These are phyloP conservation scores for Ormyrus nitidulus DNA, from an alignment of 2,888 invertebrate species.

Conservation along the genomic window DNA sequence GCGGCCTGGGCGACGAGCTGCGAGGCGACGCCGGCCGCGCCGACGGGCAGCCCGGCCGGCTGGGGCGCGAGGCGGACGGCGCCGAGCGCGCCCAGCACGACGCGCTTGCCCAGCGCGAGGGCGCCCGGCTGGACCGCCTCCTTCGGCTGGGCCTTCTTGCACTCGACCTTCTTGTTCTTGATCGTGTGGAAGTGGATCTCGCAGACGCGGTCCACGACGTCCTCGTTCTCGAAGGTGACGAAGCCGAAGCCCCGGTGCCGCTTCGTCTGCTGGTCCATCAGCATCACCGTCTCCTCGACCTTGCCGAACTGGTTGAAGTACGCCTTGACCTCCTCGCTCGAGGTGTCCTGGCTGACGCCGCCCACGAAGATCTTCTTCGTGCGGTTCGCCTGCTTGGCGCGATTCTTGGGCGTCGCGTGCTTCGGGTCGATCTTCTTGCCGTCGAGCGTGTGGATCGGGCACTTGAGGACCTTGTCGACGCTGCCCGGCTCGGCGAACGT, in stretches of 20 bases:
- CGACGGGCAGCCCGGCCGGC: constrained; percentile 78
- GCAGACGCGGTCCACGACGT: constrained; percentile 94
- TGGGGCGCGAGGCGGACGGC: constrained; percentile 80
- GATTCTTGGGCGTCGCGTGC: constrained; percentile 93
- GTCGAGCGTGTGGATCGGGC: constrained; percentile 92
- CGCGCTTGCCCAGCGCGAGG: constrained; percentile 82
- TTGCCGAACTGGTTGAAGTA: constrained; percentile 94
- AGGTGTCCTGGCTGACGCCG: constrained; percentile 93
- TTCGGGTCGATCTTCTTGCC: constrained; percentile 96
- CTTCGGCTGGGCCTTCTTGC: constrained; percentile 94
- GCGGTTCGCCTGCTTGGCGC: constrained; percentile 89
- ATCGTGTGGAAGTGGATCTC: constrained; percentile 95
- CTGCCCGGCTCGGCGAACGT: constrained; percentile 94
- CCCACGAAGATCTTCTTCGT: constrained; percentile 96
- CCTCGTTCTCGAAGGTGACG: constrained; percentile 93
- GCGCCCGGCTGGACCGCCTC: constrained; percentile 88
- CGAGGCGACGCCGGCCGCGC: constrained; percentile 74
- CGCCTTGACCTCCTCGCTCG: constrained; percentile 92
- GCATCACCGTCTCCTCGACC: constrained; percentile 94
- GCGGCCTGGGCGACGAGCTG: constrained; percentile 75
- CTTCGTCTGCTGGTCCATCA: constrained; percentile 96
- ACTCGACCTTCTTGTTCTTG: constrained; percentile 93
- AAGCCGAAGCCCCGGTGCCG: constrained; percentile 94
- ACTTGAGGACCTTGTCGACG: constrained; percentile 93
- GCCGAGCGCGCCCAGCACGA: constrained; percentile 84